Conservation (phyloP, 2,888 invertebrate species). For the Cantharis flavilabris region DNA sequence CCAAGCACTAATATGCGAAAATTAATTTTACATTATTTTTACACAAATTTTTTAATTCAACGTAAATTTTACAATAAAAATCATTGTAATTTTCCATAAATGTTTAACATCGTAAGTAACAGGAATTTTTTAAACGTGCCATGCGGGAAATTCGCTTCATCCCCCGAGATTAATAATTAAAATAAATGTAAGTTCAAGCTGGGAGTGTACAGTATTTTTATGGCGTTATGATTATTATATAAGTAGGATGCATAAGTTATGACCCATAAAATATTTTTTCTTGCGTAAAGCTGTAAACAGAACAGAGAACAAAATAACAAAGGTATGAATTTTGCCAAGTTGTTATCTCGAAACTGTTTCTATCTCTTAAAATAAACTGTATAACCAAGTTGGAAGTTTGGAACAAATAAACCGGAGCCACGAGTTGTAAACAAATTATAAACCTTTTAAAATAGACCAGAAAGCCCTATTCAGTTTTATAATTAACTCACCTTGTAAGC, state of each 20-base stretch:
- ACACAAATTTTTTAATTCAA: too few relatives aligned
- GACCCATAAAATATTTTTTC: too few relatives aligned
- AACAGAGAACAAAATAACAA: background rate
- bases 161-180: background rate
- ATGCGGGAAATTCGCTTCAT: background rate
- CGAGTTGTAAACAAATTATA: background rate
- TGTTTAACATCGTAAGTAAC: too few relatives aligned
- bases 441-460: background rate
- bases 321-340: background rate
- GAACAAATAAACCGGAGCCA: background rate
- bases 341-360: background rate
- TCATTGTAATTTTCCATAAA: too few relatives aligned
- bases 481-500: conserved; percentile 30
- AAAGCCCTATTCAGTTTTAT: background rate
- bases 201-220: background rate
- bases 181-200: background rate
- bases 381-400: background rate
- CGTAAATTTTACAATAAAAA: too few relatives aligned
- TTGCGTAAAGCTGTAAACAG: background rate
- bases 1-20: too few relatives aligned
- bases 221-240: too few relatives aligned
- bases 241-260: background rate
- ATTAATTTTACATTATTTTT: too few relatives aligned
- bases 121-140: background rate
- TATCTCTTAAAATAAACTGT: background rate